Percentiles rank a stretch among this genome's conserved stretches.
phyloP scores from a whole-genome alignment of 2,113 vertebrate species.

The Percopsis transmontana region DNA sequence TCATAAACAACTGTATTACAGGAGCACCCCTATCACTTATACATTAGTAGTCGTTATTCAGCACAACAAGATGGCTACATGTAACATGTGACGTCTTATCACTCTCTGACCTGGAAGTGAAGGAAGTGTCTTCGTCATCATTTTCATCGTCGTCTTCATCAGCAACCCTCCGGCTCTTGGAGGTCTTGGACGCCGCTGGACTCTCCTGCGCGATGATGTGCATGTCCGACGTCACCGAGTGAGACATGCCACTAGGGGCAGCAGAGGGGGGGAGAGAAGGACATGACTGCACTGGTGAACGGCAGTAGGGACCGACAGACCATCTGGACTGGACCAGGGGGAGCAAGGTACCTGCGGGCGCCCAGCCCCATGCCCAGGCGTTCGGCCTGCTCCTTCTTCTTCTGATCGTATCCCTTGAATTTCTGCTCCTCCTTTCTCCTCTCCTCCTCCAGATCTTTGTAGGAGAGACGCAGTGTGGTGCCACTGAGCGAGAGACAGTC shows the following conservation, averaged over 20 bases:
- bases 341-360: constrained; percentile 62
- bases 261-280: not conserved
- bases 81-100: too few relatives aligned
- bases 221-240: constrained; percentile 91
- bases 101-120: constrained; percentile 71
- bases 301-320: not conserved
- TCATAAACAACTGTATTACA: too few relatives aligned
- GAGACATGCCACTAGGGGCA: constrained; percentile 86
- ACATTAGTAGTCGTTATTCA: too few relatives aligned
- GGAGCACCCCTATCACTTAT: too few relatives aligned
- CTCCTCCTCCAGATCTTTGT: constrained; percentile 88
- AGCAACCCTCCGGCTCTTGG: constrained; percentile 64
- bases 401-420: constrained; percentile 76
- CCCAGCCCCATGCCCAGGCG: constrained; percentile 92
- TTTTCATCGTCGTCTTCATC: constrained; percentile 72
- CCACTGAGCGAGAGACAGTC: constrained; percentile 73
- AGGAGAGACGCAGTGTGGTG: constrained; percentile 84
- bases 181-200: constrained; percentile 68
- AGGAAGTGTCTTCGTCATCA: constrained; percentile 78
- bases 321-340: not conserved
- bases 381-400: constrained; percentile 86
- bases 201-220: constrained; percentile 93
- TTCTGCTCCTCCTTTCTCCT: constrained; percentile 81
- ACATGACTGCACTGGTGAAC: too few relatives aligned
- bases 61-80: too few relatives aligned